These are phyloP conservation scores for Cryptosula pallasiana DNA, from an alignment of 2,888 invertebrate species.

Conservation along the genomic window DNA sequence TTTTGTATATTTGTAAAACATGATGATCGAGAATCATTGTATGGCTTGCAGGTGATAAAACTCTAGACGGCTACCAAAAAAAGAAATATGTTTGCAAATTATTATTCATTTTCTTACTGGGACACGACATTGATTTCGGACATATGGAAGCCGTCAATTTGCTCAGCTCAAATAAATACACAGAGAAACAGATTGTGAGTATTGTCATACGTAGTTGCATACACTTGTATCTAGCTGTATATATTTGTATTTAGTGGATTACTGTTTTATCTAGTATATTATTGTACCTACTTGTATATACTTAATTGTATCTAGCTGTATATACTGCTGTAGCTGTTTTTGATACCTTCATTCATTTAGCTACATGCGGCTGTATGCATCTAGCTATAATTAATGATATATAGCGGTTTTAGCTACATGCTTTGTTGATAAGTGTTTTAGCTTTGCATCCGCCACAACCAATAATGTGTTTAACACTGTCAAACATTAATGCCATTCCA, in stretches of 20 bases:
- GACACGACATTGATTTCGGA: conserved; percentile 99
- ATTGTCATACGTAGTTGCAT: background rate
- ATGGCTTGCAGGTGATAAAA: conserved; percentile 73
- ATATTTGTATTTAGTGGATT: background rate
- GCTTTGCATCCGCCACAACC: too few species aligned
- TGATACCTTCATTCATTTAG: too few species aligned
- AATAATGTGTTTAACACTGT: too few species aligned
- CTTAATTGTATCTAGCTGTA: too few species aligned
- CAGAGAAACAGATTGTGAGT: conserved; percentile 93
- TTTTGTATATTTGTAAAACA: background rate
- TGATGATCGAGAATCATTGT: background rate
- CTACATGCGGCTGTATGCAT: too few species aligned
- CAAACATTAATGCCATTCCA: too few species aligned
- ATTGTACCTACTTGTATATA: too few species aligned
- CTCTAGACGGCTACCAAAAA: conserved; percentile 99
- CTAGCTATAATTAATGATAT: too few species aligned
- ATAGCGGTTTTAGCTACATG: too few species aligned
- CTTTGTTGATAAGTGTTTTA: too few species aligned
- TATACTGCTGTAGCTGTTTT: too few species aligned
- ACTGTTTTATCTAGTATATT: background rate
- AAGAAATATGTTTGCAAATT: conserved; percentile 99
- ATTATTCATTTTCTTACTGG: conserved; percentile 95
- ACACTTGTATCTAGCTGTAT: background rate
- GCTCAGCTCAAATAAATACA: conserved; percentile 98
- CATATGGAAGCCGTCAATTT: conserved; percentile 99